Percentiles rank a stretch among this genome's conserved stretches.
Conservation (phyloP, 2,797 vertebrate species). For the Thaleichthys pacificus region DNA sequence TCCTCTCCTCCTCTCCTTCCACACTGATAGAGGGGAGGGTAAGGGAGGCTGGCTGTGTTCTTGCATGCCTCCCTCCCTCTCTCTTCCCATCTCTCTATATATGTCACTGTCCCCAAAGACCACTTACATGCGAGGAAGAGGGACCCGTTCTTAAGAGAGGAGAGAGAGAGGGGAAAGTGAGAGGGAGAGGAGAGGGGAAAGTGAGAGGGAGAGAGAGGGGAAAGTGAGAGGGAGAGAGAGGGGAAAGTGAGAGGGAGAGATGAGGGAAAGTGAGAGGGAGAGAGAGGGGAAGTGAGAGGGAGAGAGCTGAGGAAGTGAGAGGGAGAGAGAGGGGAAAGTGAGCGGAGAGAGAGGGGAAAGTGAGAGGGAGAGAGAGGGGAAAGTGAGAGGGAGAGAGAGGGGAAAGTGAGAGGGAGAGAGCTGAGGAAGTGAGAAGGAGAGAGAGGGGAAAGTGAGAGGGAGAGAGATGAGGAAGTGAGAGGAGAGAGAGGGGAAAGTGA, state of each 20-base stretch:
- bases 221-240: background rate
- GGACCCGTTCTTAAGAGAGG: background rate
- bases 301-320: background rate
- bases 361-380: background rate
- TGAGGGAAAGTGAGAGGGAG: background rate
- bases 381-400: background rate
- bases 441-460: background rate
- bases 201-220: background rate
- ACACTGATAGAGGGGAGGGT: no score
- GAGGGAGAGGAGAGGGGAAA: background rate
- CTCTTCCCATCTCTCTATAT: no score
- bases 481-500: background rate
- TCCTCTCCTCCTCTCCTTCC: no score
- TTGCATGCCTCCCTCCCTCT: no score
- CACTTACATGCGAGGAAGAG: background rate
- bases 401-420: background rate
- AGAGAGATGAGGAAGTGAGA: background rate
- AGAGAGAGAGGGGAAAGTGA: background rate
- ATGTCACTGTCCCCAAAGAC: no score
- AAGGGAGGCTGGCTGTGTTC: background rate
- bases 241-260: background rate
- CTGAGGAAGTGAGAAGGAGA: constrained; percentile 29
- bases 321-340: background rate
- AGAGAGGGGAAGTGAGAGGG: no score
- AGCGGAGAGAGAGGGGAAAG: background rate